These are phyloP conservation scores for Eulemur coronatus DNA, from an alignment of 2,797 vertebrate genomes.

Conservation along the genomic window DNA sequence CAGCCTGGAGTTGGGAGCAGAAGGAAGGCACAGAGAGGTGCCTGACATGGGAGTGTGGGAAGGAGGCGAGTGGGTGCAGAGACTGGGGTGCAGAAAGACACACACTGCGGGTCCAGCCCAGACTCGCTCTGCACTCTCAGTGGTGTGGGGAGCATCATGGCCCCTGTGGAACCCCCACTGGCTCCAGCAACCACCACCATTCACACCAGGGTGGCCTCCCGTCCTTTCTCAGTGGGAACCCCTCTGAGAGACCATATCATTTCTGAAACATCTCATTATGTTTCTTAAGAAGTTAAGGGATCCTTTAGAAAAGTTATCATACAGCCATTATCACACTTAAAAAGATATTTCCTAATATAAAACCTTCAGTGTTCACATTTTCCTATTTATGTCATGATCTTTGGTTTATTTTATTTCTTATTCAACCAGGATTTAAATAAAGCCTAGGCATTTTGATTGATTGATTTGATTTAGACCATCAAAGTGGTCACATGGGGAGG, in stretches of 20 bases:
- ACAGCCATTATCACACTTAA: too few relatives aligned
- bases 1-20: accelerated
- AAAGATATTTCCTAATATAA: neutral
- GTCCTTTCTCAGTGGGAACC: neutral
- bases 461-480: neutral
- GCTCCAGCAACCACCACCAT: accelerated
- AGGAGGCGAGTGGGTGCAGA: neutral
- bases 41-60: neutral
- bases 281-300: neutral
- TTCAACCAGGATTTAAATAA: neutral
- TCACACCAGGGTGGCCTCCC: neutral
- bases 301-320: neutral
- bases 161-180: accelerated
- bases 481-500: neutral
- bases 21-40: neutral
- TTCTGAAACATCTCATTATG: neutral
- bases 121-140: neutral
- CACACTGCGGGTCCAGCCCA: accelerated
- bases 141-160: neutral
- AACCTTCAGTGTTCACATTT: neutral
- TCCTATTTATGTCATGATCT: neutral
- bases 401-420: neutral
- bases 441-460: neutral
- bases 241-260: neutral
- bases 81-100: neutral